Conservation (phyloP, 2,888 invertebrate genomes). For the Onchidella celtica region DNA sequence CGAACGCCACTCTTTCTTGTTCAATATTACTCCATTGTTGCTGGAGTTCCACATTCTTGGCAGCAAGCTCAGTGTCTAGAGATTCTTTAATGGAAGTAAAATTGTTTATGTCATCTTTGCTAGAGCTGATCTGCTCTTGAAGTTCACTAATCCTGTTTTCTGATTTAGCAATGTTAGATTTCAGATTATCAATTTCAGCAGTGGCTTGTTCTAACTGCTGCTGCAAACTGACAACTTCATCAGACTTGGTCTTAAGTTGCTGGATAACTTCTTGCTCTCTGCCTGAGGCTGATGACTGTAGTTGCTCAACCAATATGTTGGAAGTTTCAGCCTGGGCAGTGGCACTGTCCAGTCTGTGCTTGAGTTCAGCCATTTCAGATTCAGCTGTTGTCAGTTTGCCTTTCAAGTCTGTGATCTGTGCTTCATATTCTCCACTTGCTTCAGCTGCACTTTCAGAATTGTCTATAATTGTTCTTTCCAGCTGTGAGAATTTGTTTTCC, state of each 20-base stretch:
- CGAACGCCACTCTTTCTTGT: constrained; percentile 8
- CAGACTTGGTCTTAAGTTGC: constrained; percentile 22
- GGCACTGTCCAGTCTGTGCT: constrained; percentile 19
- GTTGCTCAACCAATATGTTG: constrained; percentile 13
- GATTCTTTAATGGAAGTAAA: constrained; percentile 2
- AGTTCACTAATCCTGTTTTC: constrained; percentile 6
- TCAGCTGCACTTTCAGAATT: constrained; percentile 15
- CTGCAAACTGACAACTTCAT: constrained; percentile 37
- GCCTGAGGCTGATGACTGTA: constrained; percentile 18
- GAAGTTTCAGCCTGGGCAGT: constrained; percentile 25
- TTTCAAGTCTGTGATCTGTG: constrained; percentile 34
- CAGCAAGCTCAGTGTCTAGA: constrained; percentile 23
- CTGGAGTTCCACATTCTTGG: constrained; percentile 11
- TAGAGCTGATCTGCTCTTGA: constrained; percentile 6
- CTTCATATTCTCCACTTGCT: constrained; percentile 9
- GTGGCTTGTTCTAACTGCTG: constrained; percentile 19
- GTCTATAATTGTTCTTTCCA: constrained; percentile 5
- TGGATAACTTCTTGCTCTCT: constrained; percentile 34
- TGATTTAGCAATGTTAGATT: neutral
- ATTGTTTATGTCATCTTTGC: constrained; percentile 13
- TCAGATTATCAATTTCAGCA: neutral
- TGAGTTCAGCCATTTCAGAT: constrained; percentile 31
- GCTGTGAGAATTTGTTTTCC: constrained; percentile 1
- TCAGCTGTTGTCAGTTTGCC: constrained; percentile 14
- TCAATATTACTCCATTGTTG: constrained; percentile 1